Percentiles rank a stretch among this genome's conserved stretches.
Conservation (phyloP, 2,113 vertebrate species). For the Apeltes quadracus region DNA sequence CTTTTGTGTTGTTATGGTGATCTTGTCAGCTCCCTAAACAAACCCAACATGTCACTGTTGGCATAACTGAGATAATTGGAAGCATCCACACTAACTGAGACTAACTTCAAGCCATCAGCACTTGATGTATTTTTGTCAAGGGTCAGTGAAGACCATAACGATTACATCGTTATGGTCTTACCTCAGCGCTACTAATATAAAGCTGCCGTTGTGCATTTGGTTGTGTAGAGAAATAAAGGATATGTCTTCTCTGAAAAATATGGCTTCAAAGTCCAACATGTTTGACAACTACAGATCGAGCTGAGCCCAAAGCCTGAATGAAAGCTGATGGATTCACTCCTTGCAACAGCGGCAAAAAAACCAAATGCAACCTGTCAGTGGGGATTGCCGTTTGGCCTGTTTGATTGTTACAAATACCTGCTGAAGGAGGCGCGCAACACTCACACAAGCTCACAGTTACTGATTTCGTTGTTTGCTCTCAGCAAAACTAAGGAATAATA, state of each 20-base stretch:
- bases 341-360: neutral
- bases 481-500: constrained; percentile 33
- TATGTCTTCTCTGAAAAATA: constrained; percentile 11
- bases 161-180: too few relatives aligned
- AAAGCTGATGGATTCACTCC: constrained; percentile 8
- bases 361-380: constrained; percentile 3
- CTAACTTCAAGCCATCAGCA: neutral
- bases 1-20: neutral
- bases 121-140: neutral
- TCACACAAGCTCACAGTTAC: neutral
- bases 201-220: too few relatives aligned
- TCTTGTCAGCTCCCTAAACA: neutral
- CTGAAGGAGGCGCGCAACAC: neutral
- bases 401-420: neutral
- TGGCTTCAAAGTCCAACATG: neutral
- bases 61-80: neutral
- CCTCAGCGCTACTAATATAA: too few relatives aligned
- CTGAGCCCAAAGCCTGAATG: neutral
- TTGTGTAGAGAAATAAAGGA: too few relatives aligned
- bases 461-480: constrained; percentile 13
- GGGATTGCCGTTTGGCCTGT: neutral
- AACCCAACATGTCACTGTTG: neutral
- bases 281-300: constrained; percentile 12
- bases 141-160: neutral
- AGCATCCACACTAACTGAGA: neutral